Evolutionary conservation across 2,888 invertebrate species (phyloP), one percentile per base, ranked within the genome.

Genomic region (Drosophila sordidula): DNA sequence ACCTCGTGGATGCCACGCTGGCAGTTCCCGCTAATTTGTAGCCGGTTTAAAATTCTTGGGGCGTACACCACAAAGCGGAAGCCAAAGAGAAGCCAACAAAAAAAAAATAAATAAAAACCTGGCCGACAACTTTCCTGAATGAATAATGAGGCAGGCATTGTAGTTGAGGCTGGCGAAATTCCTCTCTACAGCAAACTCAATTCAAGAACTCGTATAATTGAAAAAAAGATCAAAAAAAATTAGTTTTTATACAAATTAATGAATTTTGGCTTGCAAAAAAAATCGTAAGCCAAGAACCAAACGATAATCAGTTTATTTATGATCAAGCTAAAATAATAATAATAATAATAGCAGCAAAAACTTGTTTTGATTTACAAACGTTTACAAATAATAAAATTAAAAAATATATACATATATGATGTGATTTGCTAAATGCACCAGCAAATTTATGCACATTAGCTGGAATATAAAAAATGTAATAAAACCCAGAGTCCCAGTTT

Each of bases 11-110:
- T 78, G 73, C 79, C 69, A 69, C 67, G 63, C 51, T 77, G 76
- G 71, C 86, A 82, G 83, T 82, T 88, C 74, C 80, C 88, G 86
- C 83, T 88, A 83, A 83, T 88, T 88, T 83, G 88, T 86, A 68
- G 67, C 42, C 64, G 70, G 84, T 72, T 87, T 82, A 41, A 72
- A 70, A 82, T 82, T 87, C 82, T 72, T 72, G 51, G 57, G 72
- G 61, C 85, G 76, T 55, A 54, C 67, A 38, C 63, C 45, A 47
- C 44, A 50, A 73, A 85, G 75, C 86, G 77, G 88, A 85, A 87
- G 76, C 68, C 78, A 47, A 63, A 58, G 45, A 50, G 50, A 68
- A 55, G 39, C 25, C 58, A 34, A n/a, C 25, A 29, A 46, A 12
- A 18, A 4, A 4, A 41, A 34, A 51, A 50, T 64, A 46, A 39